Percentiles rank a stretch among this genome's conserved stretches.
Evolutionary conservation across 2,113 vertebrate species (phyloP).

Genomic region (Scortum barcoo): DNA sequence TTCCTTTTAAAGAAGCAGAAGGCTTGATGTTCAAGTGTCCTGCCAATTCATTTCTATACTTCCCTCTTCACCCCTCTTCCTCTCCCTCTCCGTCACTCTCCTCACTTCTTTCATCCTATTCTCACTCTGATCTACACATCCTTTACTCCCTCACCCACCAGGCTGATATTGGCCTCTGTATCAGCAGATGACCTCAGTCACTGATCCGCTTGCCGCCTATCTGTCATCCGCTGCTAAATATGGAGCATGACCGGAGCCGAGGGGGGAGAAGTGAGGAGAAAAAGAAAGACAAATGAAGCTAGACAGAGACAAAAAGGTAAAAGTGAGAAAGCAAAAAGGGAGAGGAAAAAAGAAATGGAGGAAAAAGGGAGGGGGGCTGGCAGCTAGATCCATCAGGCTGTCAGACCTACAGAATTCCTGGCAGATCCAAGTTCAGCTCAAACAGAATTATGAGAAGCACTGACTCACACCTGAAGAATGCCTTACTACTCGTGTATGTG

Average conservation of each 20-base stretch:
- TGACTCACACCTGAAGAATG: conserved; percentile 55
- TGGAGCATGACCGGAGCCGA: conserved; percentile 18
- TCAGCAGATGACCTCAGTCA: conserved; percentile 52
- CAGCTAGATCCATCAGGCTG: conserved; percentile 44
- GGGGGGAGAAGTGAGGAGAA: too few species aligned
- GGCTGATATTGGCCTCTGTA: conserved; percentile 25
- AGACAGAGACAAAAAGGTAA: conserved; percentile 5
- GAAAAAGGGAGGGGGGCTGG: background rate
- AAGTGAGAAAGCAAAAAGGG: background rate
- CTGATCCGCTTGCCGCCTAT: conserved; percentile 41
- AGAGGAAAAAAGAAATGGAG: background rate
- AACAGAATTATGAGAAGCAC: conserved; percentile 3
- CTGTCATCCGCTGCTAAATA: conserved; percentile 53
- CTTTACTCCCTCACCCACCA: background rate
- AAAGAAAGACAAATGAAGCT: background rate
- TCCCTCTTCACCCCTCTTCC: background rate
- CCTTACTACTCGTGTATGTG: background rate
- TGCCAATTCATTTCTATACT: conserved; percentile 14
- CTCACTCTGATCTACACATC: conserved; percentile 7
- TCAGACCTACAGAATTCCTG: conserved; percentile 33
- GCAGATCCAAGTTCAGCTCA: conserved; percentile 37
- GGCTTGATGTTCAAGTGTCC: background rate
- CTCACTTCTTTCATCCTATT: conserved; percentile 4
- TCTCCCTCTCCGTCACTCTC: background rate
- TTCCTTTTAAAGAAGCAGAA: conserved; percentile 26